These are phyloP conservation scores for Stomatorhinus ivindoensis DNA, from an alignment of 2,113 vertebrate species.

Conservation along the genomic window DNA sequence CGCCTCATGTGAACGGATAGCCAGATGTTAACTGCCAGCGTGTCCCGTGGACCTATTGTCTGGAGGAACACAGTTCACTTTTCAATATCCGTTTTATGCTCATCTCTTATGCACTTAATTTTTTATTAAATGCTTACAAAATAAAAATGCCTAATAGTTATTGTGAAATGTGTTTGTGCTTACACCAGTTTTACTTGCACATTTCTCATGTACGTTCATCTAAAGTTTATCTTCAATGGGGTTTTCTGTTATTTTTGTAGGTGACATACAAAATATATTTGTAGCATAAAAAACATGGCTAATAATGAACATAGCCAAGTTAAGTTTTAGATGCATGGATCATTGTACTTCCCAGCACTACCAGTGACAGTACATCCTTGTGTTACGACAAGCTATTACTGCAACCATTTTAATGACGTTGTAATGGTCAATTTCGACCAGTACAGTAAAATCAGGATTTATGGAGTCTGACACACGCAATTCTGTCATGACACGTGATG, in stretches of 20 bases:
- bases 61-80: not conserved
- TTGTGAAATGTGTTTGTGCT: not conserved
- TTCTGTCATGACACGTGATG: not conserved
- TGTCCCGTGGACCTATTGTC: not conserved
- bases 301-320: not conserved
- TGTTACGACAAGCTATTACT: not conserved
- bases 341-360: not conserved
- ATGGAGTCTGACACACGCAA: not conserved
- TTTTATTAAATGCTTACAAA: not conserved
- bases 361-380: constrained; percentile 6
- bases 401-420: constrained; percentile 31
- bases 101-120: not conserved
- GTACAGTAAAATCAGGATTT: not conserved
- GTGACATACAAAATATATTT: not conserved
- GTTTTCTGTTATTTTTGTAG: not conserved
- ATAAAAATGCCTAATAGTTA: not conserved
- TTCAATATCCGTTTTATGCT: not conserved
- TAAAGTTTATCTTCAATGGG: not conserved
- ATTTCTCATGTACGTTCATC: not conserved
- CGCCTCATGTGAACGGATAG: not conserved
- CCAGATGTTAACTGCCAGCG: not conserved
- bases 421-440: not conserved
- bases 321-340: not conserved
- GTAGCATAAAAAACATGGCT: not conserved
- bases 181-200: not conserved